phyloP scores from a whole-genome alignment of 2,113 vertebrate genomes.

The Rafetus swinhoei region DNA sequence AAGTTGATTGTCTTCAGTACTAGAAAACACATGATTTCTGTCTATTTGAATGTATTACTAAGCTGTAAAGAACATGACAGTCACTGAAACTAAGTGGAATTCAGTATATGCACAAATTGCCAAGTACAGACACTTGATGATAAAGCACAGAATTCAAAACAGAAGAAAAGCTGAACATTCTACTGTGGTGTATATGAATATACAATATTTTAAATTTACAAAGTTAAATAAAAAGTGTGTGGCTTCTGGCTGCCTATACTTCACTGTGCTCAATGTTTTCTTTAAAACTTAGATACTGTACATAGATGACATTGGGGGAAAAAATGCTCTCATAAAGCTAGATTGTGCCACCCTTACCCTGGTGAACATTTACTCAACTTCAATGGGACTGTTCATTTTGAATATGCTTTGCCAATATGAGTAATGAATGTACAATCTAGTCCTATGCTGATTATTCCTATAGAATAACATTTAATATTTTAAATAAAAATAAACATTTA shows the following conservation, averaged over 20 bases:
- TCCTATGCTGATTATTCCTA: slow-evolving; percentile 20
- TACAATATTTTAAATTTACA: slow-evolving; percentile 45
- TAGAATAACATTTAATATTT: background rate
- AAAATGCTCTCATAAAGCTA: background rate
- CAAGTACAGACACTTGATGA: slow-evolving; percentile 6
- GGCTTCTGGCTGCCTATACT: slow-evolving; percentile 54
- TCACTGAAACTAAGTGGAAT: background rate
- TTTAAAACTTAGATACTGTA: background rate
- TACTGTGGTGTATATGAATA: slow-evolving; percentile 53
- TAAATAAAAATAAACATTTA: background rate
- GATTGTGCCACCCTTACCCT: background rate
- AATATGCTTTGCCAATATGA: background rate
- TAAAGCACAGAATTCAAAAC: slow-evolving; percentile 66
- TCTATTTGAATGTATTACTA: background rate
- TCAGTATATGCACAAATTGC: background rate
- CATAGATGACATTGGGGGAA: background rate
- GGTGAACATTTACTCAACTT: background rate
- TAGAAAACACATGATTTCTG: slow-evolving; percentile 13
- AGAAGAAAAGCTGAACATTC: slow-evolving; percentile 42
- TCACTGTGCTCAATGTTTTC: slow-evolving; percentile 34
- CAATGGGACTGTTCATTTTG: background rate
- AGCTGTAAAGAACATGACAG: background rate
- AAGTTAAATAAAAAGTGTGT: slow-evolving; percentile 56
- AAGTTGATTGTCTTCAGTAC: background rate
- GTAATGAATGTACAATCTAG: background rate